Evolutionary conservation across 2,888 invertebrate genomes (phyloP).

Genomic region (Ormyrus pomaceus): DNA sequence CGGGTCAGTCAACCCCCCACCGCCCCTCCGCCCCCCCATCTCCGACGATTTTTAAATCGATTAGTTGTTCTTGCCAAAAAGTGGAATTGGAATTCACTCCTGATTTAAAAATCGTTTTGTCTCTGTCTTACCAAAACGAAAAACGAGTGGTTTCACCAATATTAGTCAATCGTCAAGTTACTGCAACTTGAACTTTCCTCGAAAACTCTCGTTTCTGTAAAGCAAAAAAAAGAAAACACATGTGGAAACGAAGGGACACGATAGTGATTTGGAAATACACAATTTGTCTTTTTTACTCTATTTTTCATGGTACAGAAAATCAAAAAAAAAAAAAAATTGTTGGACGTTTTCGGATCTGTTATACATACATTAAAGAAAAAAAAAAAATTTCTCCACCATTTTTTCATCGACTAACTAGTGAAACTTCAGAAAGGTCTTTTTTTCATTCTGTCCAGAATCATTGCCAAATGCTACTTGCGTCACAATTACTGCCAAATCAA

Average conservation of each 20-base stretch:
- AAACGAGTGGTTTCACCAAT: not conserved
- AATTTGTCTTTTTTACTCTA: slow-evolving; percentile 28
- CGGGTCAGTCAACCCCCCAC: too few relatives aligned
- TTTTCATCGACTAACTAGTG: slow-evolving; percentile 41
- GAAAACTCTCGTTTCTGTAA: too few relatives aligned
- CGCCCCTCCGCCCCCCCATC: too few relatives aligned
- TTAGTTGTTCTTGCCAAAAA: too few relatives aligned
- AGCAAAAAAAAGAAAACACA: not conserved
- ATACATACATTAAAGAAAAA: slow-evolving; percentile 49
- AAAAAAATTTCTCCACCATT: slow-evolving; percentile 33
- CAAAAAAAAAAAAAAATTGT: not conserved
- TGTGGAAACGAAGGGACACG: slow-evolving; percentile 39
- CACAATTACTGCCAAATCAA: slow-evolving; percentile 59
- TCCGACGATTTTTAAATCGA: too few relatives aligned
- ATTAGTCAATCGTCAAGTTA: not conserved
- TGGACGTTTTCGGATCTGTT: slow-evolving; percentile 56
- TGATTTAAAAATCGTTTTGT: not conserved
- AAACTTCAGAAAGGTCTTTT: slow-evolving; percentile 52
- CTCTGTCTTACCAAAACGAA: not conserved
- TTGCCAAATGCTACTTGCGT: slow-evolving; percentile 57
- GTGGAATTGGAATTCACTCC: too few relatives aligned
- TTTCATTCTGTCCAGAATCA: slow-evolving; percentile 58
- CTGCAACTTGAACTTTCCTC: too few relatives aligned
- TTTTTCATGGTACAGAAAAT: slow-evolving; percentile 30
- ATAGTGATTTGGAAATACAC: slow-evolving; percentile 43